Evolutionary conservation across 2,797 vertebrate genomes (phyloP), one percentile per base, ranked within the genome.

Genomic region (Hoplostethus atlanticus): DNA sequence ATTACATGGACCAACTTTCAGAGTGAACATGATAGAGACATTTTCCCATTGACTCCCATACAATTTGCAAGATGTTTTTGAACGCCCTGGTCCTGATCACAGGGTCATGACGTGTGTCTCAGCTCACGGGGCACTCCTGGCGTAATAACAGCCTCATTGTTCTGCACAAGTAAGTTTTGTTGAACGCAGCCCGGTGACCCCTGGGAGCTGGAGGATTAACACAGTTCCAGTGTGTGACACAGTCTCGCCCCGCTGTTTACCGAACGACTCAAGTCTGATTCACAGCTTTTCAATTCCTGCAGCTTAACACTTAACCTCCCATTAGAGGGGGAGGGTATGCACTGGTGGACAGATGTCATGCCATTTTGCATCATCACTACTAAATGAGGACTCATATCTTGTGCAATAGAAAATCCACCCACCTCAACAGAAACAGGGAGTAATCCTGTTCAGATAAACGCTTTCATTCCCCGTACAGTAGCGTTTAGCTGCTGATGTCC

Each of bases 171-270:
- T 71, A 81, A 68, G 65, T 75, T 68, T 81, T 70, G 21, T 71
- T 80, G 84, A 86, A 79, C 21, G 61, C 56, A 65, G 68, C 67
- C 77, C 78, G 12, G 61, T 87, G 79, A 78, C 80, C 73, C 67
- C 69, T 75, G 58, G 79, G 76, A 13, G 1, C 21, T 4, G 30
- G 31, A 81, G 84, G 84, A 90, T 91, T 86, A 86, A 54, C 81
- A 84, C 73, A 71, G 74, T 68, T 67, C 57, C 74, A 67, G 71
- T 64, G 77, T 79, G 69, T 47, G 81, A 76, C 71, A 79, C 21
- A 60, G 82, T 87, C 78, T 71, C 73, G 82, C 73, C 72, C 60
- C 21, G 3, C 63, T 90, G 84, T 91, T 89, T 91, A 89, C 72
- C 71, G 47, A 83, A 83, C 71, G 72, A 59, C 73, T 76, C 16